Evolutionary conservation across 2,113 vertebrate genomes (phyloP).

Genomic region (Urocynchramus pylzowi): DNA sequence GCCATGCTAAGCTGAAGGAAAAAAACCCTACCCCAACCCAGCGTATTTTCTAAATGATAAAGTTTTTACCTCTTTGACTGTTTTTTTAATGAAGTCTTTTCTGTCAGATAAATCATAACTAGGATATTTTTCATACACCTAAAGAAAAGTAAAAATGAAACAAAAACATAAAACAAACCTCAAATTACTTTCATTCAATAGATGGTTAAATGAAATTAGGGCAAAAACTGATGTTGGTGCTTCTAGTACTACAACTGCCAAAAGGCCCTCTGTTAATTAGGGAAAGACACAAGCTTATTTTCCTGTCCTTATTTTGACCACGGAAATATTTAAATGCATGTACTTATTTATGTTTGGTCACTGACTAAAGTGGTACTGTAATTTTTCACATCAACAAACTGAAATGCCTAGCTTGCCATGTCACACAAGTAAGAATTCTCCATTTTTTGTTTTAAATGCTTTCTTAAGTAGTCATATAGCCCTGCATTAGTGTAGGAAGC

Average conservation of each 20-base stretch:
- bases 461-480: not conserved
- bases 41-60: not conserved
- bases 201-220: not conserved
- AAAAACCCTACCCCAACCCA: not conserved
- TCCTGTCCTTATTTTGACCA: not conserved
- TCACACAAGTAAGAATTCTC: not conserved
- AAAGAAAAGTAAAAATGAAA: not conserved
- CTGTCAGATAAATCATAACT: conserved; percentile 85
- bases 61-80: conserved; percentile 88
- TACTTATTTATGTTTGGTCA: not conserved
- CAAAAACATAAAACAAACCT: not conserved
- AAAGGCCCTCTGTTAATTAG: not conserved
- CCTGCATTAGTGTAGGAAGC: not conserved
- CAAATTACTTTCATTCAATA: not conserved
- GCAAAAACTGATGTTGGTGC: not conserved
- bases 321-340: not conserved
- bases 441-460: not conserved
- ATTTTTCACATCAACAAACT: not conserved
- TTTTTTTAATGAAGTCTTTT: conserved; percentile 92
- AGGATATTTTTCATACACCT: conserved; percentile 93
- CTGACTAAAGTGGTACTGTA: not conserved
- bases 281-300: not conserved
- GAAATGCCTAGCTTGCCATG: not conserved
- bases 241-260: not conserved
- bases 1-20: not conserved